phyloP scores from a whole-genome alignment of 2,797 vertebrate genomes.

The Mormyrops boulengeri region DNA sequence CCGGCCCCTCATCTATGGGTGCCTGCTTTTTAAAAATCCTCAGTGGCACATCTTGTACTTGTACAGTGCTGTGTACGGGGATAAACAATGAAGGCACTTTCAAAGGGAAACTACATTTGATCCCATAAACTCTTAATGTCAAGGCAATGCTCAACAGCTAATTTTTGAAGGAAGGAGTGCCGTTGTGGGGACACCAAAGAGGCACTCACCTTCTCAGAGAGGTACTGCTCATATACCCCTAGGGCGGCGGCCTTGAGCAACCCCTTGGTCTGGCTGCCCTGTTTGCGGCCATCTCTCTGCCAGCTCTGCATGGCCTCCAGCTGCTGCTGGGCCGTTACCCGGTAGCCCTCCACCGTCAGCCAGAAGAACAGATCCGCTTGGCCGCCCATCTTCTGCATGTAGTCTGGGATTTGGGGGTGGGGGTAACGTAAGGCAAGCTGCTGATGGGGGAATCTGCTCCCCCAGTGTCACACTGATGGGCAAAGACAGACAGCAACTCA shows the following conservation, averaged over 20 bases:
- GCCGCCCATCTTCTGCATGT: conserved; percentile 93
- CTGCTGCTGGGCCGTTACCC: conserved; percentile 95
- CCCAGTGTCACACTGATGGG: background rate
- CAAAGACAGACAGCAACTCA: background rate
- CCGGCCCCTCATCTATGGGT: background rate
- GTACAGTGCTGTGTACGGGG: background rate
- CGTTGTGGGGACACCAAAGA: background rate
- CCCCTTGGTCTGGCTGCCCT: conserved; percentile 85
- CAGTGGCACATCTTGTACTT: background rate
- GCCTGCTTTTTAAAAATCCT: background rate
- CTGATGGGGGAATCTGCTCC: background rate
- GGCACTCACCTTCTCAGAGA: conserved; percentile 84
- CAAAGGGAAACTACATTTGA: background rate
- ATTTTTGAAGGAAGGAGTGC: background rate
- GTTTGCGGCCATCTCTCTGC: conserved; percentile 83
- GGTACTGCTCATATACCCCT: conserved; percentile 94
- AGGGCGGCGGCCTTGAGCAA: conserved; percentile 86
- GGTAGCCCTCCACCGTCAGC: conserved; percentile 98
- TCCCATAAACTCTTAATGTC: background rate
- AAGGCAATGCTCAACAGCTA: background rate
- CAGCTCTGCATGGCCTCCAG: conserved; percentile 80
- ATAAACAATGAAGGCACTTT: background rate
- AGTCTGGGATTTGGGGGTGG: conserved; percentile 65
- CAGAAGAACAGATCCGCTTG: conserved; percentile 98
- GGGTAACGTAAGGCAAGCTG: background rate